These are phyloP conservation scores for Heterochromis multidens DNA, from an alignment of 2,113 vertebrate genomes.

Conservation along the genomic window DNA sequence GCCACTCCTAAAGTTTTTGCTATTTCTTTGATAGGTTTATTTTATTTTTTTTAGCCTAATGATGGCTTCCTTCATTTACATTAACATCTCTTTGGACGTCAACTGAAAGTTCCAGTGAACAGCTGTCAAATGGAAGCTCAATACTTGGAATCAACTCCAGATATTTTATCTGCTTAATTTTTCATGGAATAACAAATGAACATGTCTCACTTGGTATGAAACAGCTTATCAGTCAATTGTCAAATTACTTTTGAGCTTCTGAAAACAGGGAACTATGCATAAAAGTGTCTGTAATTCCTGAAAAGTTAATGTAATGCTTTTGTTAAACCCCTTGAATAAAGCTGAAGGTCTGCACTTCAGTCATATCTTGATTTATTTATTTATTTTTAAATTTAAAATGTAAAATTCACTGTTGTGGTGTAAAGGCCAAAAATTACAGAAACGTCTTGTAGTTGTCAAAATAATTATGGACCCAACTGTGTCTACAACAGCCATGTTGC, in stretches of 20 bases:
- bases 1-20: background rate
- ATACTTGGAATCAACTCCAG: background rate
- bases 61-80: background rate
- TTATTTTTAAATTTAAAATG: background rate
- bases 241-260: background rate
- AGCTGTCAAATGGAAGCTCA: background rate
- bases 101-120: background rate
- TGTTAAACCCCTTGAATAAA: background rate
- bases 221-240: background rate
- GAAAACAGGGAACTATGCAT: background rate
- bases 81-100: background rate
- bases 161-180: background rate
- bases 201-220: background rate
- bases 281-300: background rate
- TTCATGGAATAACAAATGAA: background rate
- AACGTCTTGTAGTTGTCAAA: background rate
- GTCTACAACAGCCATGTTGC: background rate
- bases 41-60: background rate
- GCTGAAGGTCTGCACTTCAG: background rate
- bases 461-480: background rate
- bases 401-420: background rate
- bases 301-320: background rate
- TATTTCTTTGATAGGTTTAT: background rate
- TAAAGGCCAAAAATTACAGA: background rate
- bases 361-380: background rate